These are phyloP conservation scores for Choreutis nemorana DNA, from an alignment of 2,888 invertebrate genomes.

Conservation along the genomic window DNA sequence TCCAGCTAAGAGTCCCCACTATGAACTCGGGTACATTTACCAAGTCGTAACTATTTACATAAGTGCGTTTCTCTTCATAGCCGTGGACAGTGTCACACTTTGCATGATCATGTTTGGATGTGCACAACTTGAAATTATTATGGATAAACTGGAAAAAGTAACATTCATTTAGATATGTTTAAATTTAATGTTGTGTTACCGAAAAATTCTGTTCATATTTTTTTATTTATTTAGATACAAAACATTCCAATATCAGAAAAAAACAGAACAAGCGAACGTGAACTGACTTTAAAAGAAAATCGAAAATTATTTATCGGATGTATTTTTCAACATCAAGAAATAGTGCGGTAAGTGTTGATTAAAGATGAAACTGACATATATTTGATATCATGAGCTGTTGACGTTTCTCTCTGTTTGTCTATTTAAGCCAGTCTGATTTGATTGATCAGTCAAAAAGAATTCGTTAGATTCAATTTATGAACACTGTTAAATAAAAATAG, in stretches of 20 bases:
- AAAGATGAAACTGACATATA: too few relatives aligned
- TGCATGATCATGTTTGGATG: conserved; percentile 40
- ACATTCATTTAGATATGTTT: not conserved
- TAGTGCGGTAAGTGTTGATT: too few relatives aligned
- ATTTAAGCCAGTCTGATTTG: too few relatives aligned
- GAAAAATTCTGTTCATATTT: not conserved
- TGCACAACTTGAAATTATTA: conserved; percentile 46
- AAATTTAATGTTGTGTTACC: not conserved
- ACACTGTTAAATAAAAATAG: not conserved
- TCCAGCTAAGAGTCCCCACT: conserved; percentile 30
- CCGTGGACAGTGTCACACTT: conserved; percentile 42
- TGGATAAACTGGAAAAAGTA: conserved; percentile 39
- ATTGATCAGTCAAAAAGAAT: not conserved
- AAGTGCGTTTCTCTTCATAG: conserved; percentile 40
- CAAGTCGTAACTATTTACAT: conserved; percentile 39
- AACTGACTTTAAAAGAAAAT: too few relatives aligned
- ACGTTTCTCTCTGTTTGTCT: too few relatives aligned
- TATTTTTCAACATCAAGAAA: too few relatives aligned
- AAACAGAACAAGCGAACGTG: too few relatives aligned
- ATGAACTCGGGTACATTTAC: conserved; percentile 39
- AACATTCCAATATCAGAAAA: not conserved
- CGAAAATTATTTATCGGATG: not conserved
- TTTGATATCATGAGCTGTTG: too few relatives aligned
- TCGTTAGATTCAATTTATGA: not conserved
- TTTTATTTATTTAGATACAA: not conserved